phyloP scores from a whole-genome alignment of 2,888 invertebrate species.

The Harmothoe impar region DNA sequence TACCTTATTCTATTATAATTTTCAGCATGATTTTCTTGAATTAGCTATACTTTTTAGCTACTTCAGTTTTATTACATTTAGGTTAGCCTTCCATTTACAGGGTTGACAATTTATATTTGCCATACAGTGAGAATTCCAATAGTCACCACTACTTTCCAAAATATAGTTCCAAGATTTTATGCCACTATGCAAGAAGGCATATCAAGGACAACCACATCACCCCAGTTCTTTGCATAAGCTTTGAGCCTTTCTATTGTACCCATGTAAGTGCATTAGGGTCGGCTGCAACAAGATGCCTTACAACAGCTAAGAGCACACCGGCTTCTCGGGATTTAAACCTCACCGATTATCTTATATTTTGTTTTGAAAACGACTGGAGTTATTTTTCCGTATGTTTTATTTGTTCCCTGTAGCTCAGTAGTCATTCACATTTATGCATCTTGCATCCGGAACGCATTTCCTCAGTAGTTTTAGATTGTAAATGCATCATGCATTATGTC shows the following conservation, averaged over 20 bases:
- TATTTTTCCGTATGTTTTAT: no score
- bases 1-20: background rate
- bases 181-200: background rate
- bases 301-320: slow-evolving; percentile 4
- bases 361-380: background rate
- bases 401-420: background rate
- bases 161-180: background rate
- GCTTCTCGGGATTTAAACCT: background rate
- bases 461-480: slow-evolving; percentile 3
- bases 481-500: background rate
- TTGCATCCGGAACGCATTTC: background rate
- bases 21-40: background rate
- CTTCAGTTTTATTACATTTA: background rate
- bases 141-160: no score
- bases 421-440: background rate
- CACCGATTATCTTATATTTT: background rate
- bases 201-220: slow-evolving; percentile 35
- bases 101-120: no score
- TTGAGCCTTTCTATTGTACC: background rate
- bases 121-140: no score
- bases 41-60: background rate
- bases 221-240: background rate
- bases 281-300: background rate
- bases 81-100: background rate
- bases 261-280: background rate